These are phyloP conservation scores for Arion vulgaris DNA, from an alignment of 1,140 invertebrate genomes.

Conservation along the genomic window DNA sequence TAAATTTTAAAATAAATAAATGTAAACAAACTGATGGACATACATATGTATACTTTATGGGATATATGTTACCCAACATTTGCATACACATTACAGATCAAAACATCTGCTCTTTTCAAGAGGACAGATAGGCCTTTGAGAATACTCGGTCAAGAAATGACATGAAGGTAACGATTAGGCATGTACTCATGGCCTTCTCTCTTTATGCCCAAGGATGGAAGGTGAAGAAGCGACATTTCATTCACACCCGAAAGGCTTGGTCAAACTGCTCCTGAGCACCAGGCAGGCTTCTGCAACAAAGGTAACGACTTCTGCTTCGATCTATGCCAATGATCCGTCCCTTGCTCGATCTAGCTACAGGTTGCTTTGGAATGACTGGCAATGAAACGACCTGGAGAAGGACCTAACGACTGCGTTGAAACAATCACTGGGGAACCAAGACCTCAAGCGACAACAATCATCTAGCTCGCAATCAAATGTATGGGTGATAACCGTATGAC, in stretches of 20 bases:
- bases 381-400: conserved; percentile 16
- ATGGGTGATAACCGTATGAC: conserved; percentile 13
- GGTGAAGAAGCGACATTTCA: neutral
- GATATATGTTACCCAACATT: conserved; percentile 4
- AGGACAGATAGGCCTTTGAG: neutral
- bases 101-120: neutral
- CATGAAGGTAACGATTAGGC: neutral
- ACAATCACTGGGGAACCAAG: neutral
- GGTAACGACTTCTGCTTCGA: neutral
- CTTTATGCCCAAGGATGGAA: neutral
- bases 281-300: neutral
- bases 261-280: neutral
- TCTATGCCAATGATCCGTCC: neutral
- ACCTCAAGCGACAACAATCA: conserved; percentile 14
- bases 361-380: conserved; percentile 5
- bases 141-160: conserved; percentile 4
- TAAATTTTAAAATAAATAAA: neutral
- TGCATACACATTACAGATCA: conserved; percentile 19
- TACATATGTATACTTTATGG: neutral
- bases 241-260: neutral
- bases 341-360: conserved; percentile 14
- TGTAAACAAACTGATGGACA: neutral
- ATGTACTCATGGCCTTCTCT: neutral
- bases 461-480: conserved; percentile 28
- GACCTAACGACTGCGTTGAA: conserved; percentile 2